Conservation (phyloP, 2,797 vertebrate species). For the Coregonus sp. region DNA sequence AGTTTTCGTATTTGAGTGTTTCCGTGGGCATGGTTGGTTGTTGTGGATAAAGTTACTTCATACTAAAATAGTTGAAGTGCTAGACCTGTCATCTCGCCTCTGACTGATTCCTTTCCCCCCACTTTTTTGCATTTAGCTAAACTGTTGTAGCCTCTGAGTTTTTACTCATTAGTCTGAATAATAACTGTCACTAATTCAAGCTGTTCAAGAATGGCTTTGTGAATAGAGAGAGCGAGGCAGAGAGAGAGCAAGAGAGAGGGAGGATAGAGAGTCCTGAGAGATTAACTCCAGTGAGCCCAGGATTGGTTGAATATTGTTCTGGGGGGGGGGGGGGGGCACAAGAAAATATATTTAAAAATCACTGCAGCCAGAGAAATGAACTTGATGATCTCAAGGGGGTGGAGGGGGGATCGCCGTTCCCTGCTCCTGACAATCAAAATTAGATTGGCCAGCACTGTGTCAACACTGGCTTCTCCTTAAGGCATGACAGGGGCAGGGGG, state of each 20-base stretch:
- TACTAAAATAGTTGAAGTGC: neutral
- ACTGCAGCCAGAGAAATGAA: constrained; percentile 60
- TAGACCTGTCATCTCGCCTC: constrained; percentile 24
- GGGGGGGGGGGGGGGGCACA: constrained; percentile 41
- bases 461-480: constrained; percentile 71
- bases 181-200: constrained; percentile 82
- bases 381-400: constrained; percentile 79
- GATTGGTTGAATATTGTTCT: constrained; percentile 82
- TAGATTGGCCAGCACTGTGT: constrained; percentile 61
- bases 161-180: constrained; percentile 81
- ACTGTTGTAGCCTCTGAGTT: constrained; percentile 75
- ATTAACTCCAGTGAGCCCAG: constrained; percentile 79
- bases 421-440: constrained; percentile 65
- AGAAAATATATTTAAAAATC: too few species aligned
- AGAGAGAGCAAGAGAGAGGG: constrained; percentile 31
- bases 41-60: neutral
- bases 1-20: neutral
- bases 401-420: constrained; percentile 64
- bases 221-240: constrained; percentile 66
- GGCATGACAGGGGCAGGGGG: constrained; percentile 68
- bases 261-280: constrained; percentile 73
- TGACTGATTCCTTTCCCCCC: constrained; percentile 24
- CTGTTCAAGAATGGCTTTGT: constrained; percentile 78
- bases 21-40: neutral
- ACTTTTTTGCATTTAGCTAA: constrained; percentile 24